These are phyloP conservation scores for Prolemur simus DNA, from an alignment of 2,113 vertebrate genomes.

Conservation along the genomic window DNA sequence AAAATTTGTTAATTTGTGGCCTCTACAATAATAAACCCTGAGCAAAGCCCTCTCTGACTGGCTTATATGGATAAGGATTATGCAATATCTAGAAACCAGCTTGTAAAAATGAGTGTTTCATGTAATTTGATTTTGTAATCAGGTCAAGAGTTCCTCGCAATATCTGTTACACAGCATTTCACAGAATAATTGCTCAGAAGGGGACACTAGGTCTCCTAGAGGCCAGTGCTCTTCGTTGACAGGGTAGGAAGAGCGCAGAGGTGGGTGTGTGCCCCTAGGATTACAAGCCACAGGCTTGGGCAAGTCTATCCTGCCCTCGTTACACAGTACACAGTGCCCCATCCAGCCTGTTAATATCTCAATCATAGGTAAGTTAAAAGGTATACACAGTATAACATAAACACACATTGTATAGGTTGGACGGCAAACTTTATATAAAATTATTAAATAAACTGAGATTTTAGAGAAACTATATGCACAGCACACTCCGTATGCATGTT, in stretches of 20 bases:
- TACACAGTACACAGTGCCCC: neutral
- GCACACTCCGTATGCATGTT: neutral
- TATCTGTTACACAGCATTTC: neutral
- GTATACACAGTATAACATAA: neutral
- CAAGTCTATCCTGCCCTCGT: no score
- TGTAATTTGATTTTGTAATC: slow-evolving; percentile 11
- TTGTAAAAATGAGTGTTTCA: neutral
- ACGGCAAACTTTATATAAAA: neutral
- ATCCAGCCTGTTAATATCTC: neutral
- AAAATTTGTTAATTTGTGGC: neutral
- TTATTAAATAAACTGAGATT: neutral
- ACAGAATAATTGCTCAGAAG: neutral
- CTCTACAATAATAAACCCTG: neutral
- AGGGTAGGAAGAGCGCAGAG: neutral
- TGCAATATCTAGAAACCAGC: neutral
- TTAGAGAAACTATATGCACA: neutral
- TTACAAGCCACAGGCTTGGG: neutral
- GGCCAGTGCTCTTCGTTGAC: neutral
- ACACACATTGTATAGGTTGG: neutral
- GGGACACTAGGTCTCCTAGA: neutral
- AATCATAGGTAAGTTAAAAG: neutral
- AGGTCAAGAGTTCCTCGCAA: neutral
- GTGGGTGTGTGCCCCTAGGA: neutral
- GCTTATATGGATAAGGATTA: neutral
- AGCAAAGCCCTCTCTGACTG: neutral